These are phyloP conservation scores for Lepidonotus clava DNA, from an alignment of 2,888 invertebrate genomes.

Conservation along the genomic window DNA sequence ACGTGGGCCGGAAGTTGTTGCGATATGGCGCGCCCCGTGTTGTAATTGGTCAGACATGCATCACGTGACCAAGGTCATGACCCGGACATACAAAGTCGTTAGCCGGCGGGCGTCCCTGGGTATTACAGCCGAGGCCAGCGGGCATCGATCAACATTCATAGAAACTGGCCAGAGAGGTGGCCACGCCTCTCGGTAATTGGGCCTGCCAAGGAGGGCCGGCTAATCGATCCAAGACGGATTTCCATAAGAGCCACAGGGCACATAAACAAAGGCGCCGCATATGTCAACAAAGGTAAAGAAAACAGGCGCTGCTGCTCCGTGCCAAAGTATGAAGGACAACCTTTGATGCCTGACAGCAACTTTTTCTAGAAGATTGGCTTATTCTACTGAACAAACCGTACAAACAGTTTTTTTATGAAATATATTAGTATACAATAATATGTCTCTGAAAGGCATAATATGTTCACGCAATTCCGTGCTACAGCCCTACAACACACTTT, in stretches of 20 bases:
- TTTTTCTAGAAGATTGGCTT: too few relatives aligned
- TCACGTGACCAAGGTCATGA: background rate
- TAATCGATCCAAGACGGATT: conserved; percentile 12
- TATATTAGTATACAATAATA: too few relatives aligned
- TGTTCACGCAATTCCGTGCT: too few relatives aligned
- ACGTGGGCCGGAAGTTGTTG: background rate
- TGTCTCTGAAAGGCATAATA: too few relatives aligned
- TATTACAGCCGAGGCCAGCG: background rate
- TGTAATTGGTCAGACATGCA: background rate
- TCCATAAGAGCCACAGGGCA: conserved; percentile 4
- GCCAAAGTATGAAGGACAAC: too few relatives aligned
- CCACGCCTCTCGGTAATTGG: too few relatives aligned
- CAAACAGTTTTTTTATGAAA: too few relatives aligned
- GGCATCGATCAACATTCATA: conserved; percentile 24
- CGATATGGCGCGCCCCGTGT: background rate
- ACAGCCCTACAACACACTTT: too few relatives aligned
- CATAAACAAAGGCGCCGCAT: background rate
- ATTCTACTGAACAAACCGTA: too few relatives aligned
- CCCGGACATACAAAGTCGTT: conserved; percentile 14
- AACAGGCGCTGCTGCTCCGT: too few relatives aligned
- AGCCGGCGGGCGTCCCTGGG: background rate
- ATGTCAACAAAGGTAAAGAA: background rate
- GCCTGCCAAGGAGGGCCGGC: background rate
- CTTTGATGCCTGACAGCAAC: too few relatives aligned
- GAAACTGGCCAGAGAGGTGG: background rate